Evolutionary conservation across 1,140 invertebrate species (phyloP).

Genomic region (Drosophila chauvacae): DNA sequence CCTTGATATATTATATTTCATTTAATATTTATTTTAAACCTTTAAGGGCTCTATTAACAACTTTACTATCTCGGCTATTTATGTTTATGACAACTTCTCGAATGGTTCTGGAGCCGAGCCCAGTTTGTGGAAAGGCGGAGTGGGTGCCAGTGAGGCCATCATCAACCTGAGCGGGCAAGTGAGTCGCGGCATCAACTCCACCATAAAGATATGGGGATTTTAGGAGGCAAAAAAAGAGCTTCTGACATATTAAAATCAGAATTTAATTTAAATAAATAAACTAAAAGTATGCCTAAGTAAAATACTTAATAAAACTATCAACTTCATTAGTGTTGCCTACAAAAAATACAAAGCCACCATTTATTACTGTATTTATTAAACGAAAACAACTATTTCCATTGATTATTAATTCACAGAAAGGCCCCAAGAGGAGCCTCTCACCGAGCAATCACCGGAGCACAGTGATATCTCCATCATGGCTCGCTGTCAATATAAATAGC

Average conservation of each 20-base stretch:
- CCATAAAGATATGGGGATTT: constrained; percentile 69
- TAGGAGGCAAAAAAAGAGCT: background rate
- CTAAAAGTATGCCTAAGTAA: background rate
- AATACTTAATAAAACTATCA: background rate
- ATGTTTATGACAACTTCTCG: constrained; percentile 68
- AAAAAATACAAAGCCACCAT: background rate
- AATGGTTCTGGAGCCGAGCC: constrained; percentile 65
- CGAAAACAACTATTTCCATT: background rate
- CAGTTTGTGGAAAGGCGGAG: constrained; percentile 59
- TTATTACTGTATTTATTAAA: too few species aligned
- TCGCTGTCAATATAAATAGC: constrained; percentile 28
- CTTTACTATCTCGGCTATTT: constrained; percentile 54
- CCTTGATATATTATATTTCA: background rate
- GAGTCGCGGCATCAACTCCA: constrained; percentile 64
- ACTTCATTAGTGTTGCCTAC: background rate
- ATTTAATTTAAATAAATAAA: background rate
- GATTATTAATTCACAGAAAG: background rate
- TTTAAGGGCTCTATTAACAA: constrained; percentile 50
- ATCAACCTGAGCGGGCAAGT: constrained; percentile 58
- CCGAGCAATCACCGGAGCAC: background rate
- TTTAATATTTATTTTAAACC: background rate
- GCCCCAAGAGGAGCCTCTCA: too few species aligned
- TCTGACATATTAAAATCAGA: too few species aligned
- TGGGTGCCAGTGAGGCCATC: constrained; percentile 36
- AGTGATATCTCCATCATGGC: background rate